Evolutionary conservation across 1,140 invertebrate species (phyloP), one percentile per base, ranked within the genome.

Genomic region (Uloborus diversus): DNA sequence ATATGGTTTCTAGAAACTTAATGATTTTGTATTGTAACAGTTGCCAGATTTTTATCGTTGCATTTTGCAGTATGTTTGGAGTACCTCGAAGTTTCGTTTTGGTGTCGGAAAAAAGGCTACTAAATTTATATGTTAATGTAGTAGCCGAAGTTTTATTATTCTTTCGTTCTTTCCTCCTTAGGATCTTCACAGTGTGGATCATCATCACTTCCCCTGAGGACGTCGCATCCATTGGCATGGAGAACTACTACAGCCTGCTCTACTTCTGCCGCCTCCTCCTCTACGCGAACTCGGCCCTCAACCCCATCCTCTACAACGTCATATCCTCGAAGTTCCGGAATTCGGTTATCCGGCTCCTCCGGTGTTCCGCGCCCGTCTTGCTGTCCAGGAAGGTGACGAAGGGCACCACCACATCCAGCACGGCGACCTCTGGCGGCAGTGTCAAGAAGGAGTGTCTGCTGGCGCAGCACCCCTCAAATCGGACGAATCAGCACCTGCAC

Each of bases 311-410:
- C 17, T 96, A 96, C 87, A 85, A 86, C 32, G 88, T 94, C 14
- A 95, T 95, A 92, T 95, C 94, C n/a, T 94, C 93, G 0, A 96
- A 96, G 86, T 96, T 96, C 87, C 89, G 95, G 13, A 91, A 92
- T 20, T 94, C 94, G 0, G 96, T 96, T 83, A 64, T 83, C 4
- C 23, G 81, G 1, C 71, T 81, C 20, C 61, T 84, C 2, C n/a
- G 80, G 4, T 83, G 83, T 49, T 78, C 69, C 1, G 57, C 49
- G 25, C 23, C 47, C 28, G 32, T 35, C n/a, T 53, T 57, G 13
- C 62, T 81, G 0, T 35, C 53, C 0, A 32, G 53, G 0, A 62
- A 76, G 11, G 59, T 51, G 51, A 78, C 79, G 35, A 79, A 68
- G 7, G 65, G 65, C 7, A 65, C 59, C 20, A 79, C 76, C n/a